Evolutionary conservation across 2,797 vertebrate genomes (phyloP).

Genomic region (Esox masquinongy): DNA sequence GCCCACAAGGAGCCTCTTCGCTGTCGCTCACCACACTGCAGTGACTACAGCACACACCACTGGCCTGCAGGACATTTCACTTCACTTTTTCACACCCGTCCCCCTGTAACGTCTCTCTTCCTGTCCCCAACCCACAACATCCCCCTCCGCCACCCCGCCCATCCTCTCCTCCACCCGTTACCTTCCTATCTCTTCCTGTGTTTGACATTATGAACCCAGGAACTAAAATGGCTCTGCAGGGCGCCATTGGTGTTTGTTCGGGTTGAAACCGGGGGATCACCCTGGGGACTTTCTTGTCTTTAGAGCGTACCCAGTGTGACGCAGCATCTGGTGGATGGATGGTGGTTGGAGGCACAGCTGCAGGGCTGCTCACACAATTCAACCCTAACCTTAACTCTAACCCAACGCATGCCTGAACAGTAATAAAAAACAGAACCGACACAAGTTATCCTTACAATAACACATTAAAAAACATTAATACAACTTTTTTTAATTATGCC

Average conservation of each 20-base stretch:
- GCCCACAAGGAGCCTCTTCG: not conserved
- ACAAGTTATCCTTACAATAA: too few species aligned
- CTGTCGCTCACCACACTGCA: not conserved
- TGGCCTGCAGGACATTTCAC: not conserved
- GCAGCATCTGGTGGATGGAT: slow-evolving; percentile 41
- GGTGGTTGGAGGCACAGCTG: slow-evolving; percentile 17
- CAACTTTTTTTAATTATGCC: too few species aligned
- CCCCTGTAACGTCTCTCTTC: not conserved
- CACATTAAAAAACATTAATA: too few species aligned
- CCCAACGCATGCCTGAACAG: too few species aligned
- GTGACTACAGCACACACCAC: not conserved
- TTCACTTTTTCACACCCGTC: not conserved
- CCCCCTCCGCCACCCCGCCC: slow-evolving; percentile 6
- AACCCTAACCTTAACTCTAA: slow-evolving; percentile 24
- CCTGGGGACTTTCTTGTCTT: too few species aligned
- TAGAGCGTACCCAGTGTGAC: slow-evolving; percentile 20
- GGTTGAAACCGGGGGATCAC: too few species aligned
- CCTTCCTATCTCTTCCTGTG: not conserved
- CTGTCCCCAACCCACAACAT: not conserved
- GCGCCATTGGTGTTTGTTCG: too few species aligned
- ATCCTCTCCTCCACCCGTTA: not conserved
- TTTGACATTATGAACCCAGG: too few species aligned
- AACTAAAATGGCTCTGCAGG: too few species aligned
- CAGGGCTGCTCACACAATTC: not conserved
- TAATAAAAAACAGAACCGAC: too few species aligned